Percentiles rank a stretch among this genome's conserved stretches.
Conservation (phyloP, 2,113 vertebrate species). For the Pollachius pollachius region DNA sequence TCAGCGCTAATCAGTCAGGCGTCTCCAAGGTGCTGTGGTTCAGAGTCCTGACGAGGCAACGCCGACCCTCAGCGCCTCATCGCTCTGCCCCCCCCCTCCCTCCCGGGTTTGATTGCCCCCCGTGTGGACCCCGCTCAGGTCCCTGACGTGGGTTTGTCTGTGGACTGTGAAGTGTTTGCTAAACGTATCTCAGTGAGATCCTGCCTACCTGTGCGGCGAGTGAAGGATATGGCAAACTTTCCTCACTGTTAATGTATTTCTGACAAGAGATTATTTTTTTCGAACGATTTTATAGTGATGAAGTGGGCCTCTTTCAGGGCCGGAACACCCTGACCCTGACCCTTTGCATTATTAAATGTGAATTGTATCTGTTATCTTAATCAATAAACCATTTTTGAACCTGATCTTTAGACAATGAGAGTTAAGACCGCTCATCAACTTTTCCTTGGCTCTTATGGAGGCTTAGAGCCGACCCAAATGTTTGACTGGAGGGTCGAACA, state of each 20-base stretch:
- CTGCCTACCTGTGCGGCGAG: no score
- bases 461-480: no score
- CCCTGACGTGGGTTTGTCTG: no score
- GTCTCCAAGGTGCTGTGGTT: neutral
- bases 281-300: neutral
- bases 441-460: no score
- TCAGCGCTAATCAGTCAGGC: neutral
- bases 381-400: neutral
- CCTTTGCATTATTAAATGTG: neutral
- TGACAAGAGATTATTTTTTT: no score
- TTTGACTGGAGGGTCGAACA: no score
- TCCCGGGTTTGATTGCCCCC: constrained; percentile 36
- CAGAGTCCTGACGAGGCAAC: constrained; percentile 5
- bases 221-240: no score
- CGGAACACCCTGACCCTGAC: no score
- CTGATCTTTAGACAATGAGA: neutral
- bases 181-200: no score
- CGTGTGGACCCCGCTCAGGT: no score
- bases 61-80: constrained; percentile 34
- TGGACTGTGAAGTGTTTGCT: no score
- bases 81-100: constrained; percentile 43
- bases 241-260: no score
- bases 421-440: neutral
- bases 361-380: neutral
- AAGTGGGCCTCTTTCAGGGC: neutral